These are phyloP conservation scores for Leuctra nigra DNA, from an alignment of 2,888 invertebrate species.

Conservation along the genomic window DNA sequence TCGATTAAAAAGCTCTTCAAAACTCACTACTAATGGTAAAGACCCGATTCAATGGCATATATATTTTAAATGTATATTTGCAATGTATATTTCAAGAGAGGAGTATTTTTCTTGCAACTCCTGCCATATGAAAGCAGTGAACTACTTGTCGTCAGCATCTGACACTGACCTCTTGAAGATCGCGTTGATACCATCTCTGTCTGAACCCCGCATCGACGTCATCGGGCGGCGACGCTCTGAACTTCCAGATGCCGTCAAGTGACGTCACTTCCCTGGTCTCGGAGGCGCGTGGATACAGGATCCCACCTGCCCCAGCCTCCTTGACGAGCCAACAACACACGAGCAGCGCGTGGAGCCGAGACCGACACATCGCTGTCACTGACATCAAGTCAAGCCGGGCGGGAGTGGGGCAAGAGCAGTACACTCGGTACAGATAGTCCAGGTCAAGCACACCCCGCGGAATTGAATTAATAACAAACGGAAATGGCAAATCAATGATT, in stretches of 20 bases:
- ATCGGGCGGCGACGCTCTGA: conserved; percentile 27
- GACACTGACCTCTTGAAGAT: conserved; percentile 30
- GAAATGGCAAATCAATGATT: too few relatives aligned
- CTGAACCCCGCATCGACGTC: conserved; percentile 30
- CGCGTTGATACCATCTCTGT: conserved; percentile 32
- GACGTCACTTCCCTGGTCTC: conserved; percentile 30
- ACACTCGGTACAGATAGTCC: neutral
- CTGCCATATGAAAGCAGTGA: too few relatives aligned
- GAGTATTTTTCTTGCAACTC: too few relatives aligned
- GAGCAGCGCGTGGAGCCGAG: neutral
- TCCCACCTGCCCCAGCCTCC: conserved; percentile 6
- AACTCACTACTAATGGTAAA: too few relatives aligned
- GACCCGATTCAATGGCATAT: too few relatives aligned
- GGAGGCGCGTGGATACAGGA: conserved; percentile 30
- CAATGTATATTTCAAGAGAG: too few relatives aligned
- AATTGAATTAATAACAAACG: too few relatives aligned
- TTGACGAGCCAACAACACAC: neutral
- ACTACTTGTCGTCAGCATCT: too few relatives aligned
- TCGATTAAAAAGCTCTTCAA: too few relatives aligned
- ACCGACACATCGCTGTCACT: neutral
- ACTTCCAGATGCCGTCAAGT: conserved; percentile 34
- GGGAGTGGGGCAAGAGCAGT: neutral
- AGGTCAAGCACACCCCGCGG: too few relatives aligned
- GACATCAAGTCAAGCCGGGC: neutral
- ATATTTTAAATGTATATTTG: too few relatives aligned